Percentiles rank a stretch among this genome's conserved stretches.
phyloP scores from a whole-genome alignment of 2,113 vertebrate genomes.

The Addax nasomaculatus region DNA sequence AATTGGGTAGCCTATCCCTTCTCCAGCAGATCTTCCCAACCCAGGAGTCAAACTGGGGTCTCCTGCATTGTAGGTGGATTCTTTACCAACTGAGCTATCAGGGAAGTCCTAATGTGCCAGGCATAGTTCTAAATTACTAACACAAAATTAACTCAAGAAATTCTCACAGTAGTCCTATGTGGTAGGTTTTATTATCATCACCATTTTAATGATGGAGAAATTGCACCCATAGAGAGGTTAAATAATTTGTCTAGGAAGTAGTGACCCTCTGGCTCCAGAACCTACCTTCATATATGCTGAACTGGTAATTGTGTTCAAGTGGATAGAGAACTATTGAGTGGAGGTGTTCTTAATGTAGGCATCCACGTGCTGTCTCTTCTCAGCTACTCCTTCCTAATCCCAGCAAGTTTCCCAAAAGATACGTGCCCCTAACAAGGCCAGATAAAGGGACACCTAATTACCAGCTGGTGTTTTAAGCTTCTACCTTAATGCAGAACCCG shows the following conservation, averaged over 20 bases:
- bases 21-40: not conserved
- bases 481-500: not conserved
- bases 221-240: not conserved
- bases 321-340: not conserved
- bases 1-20: not conserved
- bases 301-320: not conserved
- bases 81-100: not conserved
- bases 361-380: not conserved
- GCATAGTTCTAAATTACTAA: not conserved
- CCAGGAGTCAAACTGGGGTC: not conserved
- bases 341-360: not conserved
- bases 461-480: not conserved
- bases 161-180: not conserved
- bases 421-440: not conserved
- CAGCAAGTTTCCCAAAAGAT: not conserved
- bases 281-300: not conserved
- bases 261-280: not conserved
- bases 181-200: not conserved
- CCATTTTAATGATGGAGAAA: not conserved
- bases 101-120: not conserved
- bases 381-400: not conserved
- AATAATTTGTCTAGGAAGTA: not conserved
- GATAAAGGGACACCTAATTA: not conserved
- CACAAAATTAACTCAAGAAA: not conserved
- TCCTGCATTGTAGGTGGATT: not conserved